phyloP scores from a whole-genome alignment of 2,888 invertebrate genomes.

The Acrobeloides nanus region DNA sequence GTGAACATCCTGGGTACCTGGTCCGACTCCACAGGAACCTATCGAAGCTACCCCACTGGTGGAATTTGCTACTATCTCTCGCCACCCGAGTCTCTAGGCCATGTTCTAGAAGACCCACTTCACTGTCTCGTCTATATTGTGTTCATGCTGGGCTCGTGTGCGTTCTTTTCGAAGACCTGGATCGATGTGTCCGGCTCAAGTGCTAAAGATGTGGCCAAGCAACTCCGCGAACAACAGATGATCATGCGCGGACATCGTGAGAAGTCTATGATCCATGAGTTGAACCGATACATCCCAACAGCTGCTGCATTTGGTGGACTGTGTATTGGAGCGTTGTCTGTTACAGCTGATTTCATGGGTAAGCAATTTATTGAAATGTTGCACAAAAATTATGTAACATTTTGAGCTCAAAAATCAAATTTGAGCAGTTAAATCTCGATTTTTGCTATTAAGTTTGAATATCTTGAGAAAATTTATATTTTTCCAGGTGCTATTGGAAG shows the following conservation, averaged over 20 bases:
- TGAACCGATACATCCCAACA: conserved; percentile 98
- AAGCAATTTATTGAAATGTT: too few relatives aligned
- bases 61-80: conserved; percentile 96
- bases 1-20: conserved; percentile 94
- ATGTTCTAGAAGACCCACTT: conserved; percentile 89
- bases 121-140: conserved; percentile 91
- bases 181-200: conserved; percentile 98
- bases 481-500: conserved; percentile 75
- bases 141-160: conserved; percentile 98
- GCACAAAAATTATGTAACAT: too few relatives aligned
- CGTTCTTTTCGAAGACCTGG: conserved; percentile 99
- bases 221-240: conserved; percentile 99
- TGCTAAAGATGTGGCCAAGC: conserved; percentile 98
- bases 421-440: too few relatives aligned
- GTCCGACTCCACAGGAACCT: conserved; percentile 90
- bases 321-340: conserved; percentile 96
- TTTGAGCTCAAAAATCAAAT: neutral
- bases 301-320: conserved; percentile 98
- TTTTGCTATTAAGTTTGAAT: too few relatives aligned
- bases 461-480: neutral
- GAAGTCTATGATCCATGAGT: conserved; percentile 97
- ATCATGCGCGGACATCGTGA: conserved; percentile 98
- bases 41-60: conserved; percentile 88
- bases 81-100: conserved; percentile 90
- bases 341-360: conserved; percentile 92